phyloP scores from a whole-genome alignment of 2,113 vertebrate genomes.

The Vicugna pacos region DNA sequence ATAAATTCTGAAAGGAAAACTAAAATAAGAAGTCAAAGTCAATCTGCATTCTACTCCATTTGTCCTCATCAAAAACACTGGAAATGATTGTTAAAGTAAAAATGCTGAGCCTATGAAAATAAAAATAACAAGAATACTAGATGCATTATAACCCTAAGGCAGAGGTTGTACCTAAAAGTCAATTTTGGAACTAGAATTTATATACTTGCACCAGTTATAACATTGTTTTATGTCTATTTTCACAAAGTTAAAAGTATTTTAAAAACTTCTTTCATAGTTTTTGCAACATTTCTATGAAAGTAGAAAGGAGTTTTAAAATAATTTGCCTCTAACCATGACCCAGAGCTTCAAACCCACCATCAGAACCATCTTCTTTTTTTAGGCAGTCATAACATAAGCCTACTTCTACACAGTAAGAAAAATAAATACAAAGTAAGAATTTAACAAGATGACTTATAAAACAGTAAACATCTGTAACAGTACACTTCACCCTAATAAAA shows the following conservation, averaged over 20 bases:
- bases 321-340: background rate
- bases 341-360: background rate
- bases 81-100: slow-evolving; percentile 39
- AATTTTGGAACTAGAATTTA: background rate
- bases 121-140: background rate
- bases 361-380: background rate
- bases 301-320: slow-evolving; percentile 32
- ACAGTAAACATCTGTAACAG: slow-evolving; percentile 7
- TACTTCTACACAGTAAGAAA: slow-evolving; percentile 41
- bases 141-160: background rate
- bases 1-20: slow-evolving; percentile 64
- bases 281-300: slow-evolving; percentile 36
- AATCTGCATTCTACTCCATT: background rate
- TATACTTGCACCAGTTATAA: background rate
- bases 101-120: slow-evolving; percentile 4
- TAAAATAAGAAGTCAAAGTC: slow-evolving; percentile 34
- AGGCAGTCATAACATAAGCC: background rate
- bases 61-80: background rate
- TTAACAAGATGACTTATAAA: slow-evolving; percentile 39
- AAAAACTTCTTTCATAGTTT: background rate
- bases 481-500: slow-evolving; percentile 17
- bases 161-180: background rate
- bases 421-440: slow-evolving; percentile 31
- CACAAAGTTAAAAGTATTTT: background rate
- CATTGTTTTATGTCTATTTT: background rate